Conservation (phyloP, 2,888 invertebrate genomes). For the Nephrotoma guestfalica region DNA sequence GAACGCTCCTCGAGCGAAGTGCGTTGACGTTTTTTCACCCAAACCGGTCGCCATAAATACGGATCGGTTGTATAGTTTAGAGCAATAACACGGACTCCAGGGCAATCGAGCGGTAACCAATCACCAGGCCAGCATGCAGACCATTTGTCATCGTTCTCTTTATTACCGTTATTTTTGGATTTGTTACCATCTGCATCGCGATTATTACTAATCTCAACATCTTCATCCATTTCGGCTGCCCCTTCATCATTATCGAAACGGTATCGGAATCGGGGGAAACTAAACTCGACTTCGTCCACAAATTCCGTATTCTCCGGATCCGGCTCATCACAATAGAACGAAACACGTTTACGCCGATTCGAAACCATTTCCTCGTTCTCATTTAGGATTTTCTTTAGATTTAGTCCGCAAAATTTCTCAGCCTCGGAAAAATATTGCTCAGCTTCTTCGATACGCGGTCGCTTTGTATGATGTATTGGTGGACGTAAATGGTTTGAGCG, state of each 20-base stretch:
- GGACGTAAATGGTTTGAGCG: slow-evolving; percentile 21
- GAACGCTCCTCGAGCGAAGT: slow-evolving; percentile 47
- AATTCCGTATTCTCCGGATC: slow-evolving; percentile 18
- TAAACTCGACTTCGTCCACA: slow-evolving; percentile 27
- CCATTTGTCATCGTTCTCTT: slow-evolving; percentile 30
- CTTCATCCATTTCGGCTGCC: slow-evolving; percentile 10
- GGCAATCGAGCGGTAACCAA: slow-evolving; percentile 69
- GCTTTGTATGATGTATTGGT: slow-evolving; percentile 20
- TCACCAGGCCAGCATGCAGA: slow-evolving; percentile 72
- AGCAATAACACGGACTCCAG: slow-evolving; percentile 60
- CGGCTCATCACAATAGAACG: slow-evolving; percentile 22
- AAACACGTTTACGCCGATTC: neutral
- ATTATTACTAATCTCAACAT: neutral
- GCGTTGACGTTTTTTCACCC: slow-evolving; percentile 47
- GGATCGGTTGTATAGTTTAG: slow-evolving; percentile 71
- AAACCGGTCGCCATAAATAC: slow-evolving; percentile 59
- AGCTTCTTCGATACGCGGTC: slow-evolving; percentile 1
- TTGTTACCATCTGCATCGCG: neutral
- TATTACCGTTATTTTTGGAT: neutral
- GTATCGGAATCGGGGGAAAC: slow-evolving; percentile 28
- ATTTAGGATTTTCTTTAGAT: slow-evolving; percentile 6
- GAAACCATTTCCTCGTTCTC: slow-evolving; percentile 12
- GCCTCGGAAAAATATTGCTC: slow-evolving; percentile 4
- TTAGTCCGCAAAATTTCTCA: slow-evolving; percentile 5
- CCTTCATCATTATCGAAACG: slow-evolving; percentile 23